These are phyloP conservation scores for Phoxinus dragarum DNA, from an alignment of 2,797 vertebrate species.

Conservation along the genomic window DNA sequence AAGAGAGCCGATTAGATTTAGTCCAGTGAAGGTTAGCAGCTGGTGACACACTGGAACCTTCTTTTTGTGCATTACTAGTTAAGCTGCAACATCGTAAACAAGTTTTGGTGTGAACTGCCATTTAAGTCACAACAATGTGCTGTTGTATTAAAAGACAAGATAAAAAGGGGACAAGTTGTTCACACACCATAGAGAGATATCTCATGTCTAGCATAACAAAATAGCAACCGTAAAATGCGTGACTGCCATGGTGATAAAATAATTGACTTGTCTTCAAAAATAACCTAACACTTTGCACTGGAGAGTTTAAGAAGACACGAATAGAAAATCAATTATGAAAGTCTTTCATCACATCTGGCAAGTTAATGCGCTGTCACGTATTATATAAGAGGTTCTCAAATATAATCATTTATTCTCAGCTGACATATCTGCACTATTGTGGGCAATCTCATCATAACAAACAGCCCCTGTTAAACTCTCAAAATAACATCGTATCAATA, in stretches of 20 bases:
- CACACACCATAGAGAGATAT: conserved; percentile 26
- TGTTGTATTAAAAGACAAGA: conserved; percentile 26
- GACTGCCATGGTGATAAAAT: conserved; percentile 2
- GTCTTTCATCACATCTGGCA: conserved; percentile 20
- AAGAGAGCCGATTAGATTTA: conserved; percentile 73
- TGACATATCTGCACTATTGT: neutral
- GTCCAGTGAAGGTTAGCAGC: conserved; percentile 32
- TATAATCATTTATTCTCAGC: conserved; percentile 50
- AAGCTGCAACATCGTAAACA: conserved; percentile 20
- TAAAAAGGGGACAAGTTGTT: conserved; percentile 35
- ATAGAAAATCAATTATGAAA: conserved; percentile 10
- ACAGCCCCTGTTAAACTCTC: neutral
- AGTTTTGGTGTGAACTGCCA: conserved; percentile 8
- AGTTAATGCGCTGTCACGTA: neutral
- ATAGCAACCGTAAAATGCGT: neutral
- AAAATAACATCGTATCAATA: conserved; percentile 2
- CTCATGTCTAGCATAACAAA: neutral
- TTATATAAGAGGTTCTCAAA: conserved; percentile 49
- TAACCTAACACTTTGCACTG: neutral
- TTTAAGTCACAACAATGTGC: conserved; percentile 43
- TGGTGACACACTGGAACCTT: conserved; percentile 44
- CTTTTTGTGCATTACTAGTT: neutral
- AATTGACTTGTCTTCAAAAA: conserved; percentile 3
- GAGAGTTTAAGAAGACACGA: neutral
- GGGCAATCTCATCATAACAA: conserved; percentile 43